Base-by-base conservation (phyloP, 2,888 invertebrate species). In the Volucella bombylans region DNA sequence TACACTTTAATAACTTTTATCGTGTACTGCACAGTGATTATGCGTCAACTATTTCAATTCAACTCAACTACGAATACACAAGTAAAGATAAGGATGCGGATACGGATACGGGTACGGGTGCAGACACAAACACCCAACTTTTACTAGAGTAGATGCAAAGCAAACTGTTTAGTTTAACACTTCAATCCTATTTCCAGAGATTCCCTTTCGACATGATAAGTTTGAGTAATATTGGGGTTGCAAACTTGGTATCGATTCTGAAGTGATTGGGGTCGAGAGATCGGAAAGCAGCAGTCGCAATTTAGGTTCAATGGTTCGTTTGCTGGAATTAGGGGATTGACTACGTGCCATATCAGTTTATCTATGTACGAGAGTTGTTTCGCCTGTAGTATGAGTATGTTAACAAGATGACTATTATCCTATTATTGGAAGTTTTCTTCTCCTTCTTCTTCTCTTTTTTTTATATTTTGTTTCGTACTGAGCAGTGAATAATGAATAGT, bases 271-370 rank as follows among this genome's bases (percentile, higher is more conserved):
- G 83, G 83, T 74, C 83, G 80, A 83, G 31, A 31, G 72, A 69
- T 80, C 55, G 71, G 52, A 67, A 74, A 62, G 45, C 73, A 62
- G 45, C 73, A 43, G 65, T 49, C 54, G 54, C 65, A 62, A 80
- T 80, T 83, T 74, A 74, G 78, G 64, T 68, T 68, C 71, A 55
- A 18, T 68, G 39, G 52, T 67, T 55, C 49, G 59, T 67, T 79
- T 54, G 47, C 45, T 39, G 8, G 49, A 18, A 47, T 39, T 8
- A 38, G 38, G 23, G 8, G 52, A 57, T 59, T 47, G 73, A 71
- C 80, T 76, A 83, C 83, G 80, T 83, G 83, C 55, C 80, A 38
- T 83, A 83, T 83, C 83, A 43, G 74, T 76, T 61, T 47, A 83
- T 80, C 83, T 39, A 14, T 8, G 14, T 18, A 39, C 61, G 41